Evolutionary conservation across 1,140 invertebrate genomes (phyloP).

Genomic region (Callitettix versicolor): DNA sequence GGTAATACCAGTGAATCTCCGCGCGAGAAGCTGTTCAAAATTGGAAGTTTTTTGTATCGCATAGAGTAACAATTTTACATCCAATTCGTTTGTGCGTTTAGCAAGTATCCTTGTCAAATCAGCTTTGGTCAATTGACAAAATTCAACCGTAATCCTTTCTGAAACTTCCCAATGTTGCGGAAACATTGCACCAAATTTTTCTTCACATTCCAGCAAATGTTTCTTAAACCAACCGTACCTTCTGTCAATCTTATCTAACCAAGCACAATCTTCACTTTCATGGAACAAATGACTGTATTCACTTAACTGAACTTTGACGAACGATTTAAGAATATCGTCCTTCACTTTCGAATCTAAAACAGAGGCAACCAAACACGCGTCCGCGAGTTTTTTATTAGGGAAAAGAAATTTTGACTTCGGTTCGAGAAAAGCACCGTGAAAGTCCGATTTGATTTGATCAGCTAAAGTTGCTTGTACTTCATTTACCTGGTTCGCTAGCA

Average conservation of each 20-base stretch:
- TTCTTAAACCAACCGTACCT: conserved; percentile 95
- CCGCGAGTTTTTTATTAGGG: conserved; percentile 61
- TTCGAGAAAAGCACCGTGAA: conserved; percentile 79
- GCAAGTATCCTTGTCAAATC: conserved; percentile 78
- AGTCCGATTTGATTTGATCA: conserved; percentile 83
- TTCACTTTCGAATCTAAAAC: conserved; percentile 83
- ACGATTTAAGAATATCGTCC: conserved; percentile 82
- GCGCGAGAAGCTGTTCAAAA: conserved; percentile 84
- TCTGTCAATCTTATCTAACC: conserved; percentile 93
- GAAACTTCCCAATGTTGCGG: conserved; percentile 90
- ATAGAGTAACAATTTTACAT: conserved; percentile 88
- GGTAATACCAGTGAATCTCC: conserved; percentile 75
- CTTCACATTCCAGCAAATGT: conserved; percentile 92
- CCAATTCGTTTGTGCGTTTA: conserved; percentile 75
- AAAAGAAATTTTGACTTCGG: conserved; percentile 56
- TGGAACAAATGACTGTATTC: conserved; percentile 93
- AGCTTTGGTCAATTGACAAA: conserved; percentile 66
- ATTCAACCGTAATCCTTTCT: conserved; percentile 84
- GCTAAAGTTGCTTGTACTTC: conserved; percentile 75
- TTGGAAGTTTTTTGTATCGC: conserved; percentile 90
- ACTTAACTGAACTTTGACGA: conserved; percentile 73
- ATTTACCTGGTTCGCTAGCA: conserved; percentile 60
- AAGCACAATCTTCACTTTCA: conserved; percentile 88
- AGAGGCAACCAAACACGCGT: conserved; percentile 85
- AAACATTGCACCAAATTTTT: conserved; percentile 81